phyloP scores from a whole-genome alignment of 2,113 vertebrate species.

The Gymnarchus niloticus region DNA sequence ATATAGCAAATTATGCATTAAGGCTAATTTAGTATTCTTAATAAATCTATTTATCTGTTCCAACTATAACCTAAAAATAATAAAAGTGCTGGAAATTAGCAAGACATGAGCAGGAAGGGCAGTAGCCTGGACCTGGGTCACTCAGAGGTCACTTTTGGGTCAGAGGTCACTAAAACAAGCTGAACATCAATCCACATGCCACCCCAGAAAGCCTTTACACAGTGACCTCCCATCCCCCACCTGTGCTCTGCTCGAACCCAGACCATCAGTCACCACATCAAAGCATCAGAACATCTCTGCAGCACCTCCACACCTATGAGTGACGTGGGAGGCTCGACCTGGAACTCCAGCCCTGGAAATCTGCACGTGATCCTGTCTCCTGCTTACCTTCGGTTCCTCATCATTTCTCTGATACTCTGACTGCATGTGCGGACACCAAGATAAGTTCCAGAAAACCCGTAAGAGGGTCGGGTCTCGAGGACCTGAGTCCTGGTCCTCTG shows the following conservation, averaged over 20 bases:
- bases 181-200: not conserved
- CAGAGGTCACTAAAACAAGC: not conserved
- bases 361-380: not conserved
- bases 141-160: not conserved
- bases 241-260: not conserved
- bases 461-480: no score
- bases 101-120: conserved; percentile 15
- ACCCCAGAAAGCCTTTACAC: not conserved
- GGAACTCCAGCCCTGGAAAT: not conserved
- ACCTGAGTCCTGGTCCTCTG: not conserved
- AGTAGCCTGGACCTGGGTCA: not conserved
- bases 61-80: conserved; percentile 32
- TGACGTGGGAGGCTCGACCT: not conserved
- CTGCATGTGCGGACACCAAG: not conserved
- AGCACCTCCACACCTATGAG: not conserved
- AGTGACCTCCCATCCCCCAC: not conserved
- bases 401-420: no score
- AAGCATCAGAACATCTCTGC: not conserved
- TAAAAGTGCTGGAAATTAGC: conserved; percentile 38
- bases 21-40: conserved; percentile 26
- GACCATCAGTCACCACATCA: not conserved
- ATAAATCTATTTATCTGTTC: conserved; percentile 28
- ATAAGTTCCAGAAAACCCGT: not conserved
- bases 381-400: no score
- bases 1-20: not conserved